These are phyloP conservation scores for Rousettus madagascariensis DNA, from an alignment of 2,797 vertebrate genomes.

Conservation along the genomic window DNA sequence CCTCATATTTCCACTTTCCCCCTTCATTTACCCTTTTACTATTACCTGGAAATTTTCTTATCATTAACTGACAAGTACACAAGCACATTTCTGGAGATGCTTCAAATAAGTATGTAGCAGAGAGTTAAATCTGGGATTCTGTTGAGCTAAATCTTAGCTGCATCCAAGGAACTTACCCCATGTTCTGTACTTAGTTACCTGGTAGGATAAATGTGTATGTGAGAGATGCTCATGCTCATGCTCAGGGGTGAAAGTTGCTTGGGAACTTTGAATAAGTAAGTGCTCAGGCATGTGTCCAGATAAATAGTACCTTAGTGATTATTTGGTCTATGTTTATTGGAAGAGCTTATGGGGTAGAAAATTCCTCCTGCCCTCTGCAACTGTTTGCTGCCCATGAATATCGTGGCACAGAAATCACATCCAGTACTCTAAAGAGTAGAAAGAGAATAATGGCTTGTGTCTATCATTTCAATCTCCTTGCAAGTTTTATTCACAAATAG, in stretches of 20 bases:
- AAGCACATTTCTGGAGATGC: background rate
- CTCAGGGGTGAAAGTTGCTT: slow-evolving; percentile 23
- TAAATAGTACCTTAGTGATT: background rate
- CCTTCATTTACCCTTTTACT: background rate
- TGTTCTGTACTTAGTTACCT: background rate
- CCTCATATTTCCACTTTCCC: background rate
- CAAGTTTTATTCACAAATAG: slow-evolving; percentile 44
- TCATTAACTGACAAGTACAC: background rate
- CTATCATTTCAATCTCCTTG: slow-evolving; percentile 52
- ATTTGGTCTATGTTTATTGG: background rate
- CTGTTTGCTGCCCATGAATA: slow-evolving; percentile 2
- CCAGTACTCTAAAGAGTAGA: slow-evolving; percentile 1
- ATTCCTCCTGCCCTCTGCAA: slow-evolving; percentile 52
- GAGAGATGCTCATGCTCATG: background rate
- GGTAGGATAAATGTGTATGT: background rate
- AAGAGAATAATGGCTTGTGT: slow-evolving; percentile 55
- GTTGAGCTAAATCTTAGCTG: background rate
- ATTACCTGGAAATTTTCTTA: background rate
- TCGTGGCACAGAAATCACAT: slow-evolving; percentile 4
- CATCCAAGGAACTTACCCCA: background rate
- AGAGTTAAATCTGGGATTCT: background rate
- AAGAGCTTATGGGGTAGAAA: slow-evolving; percentile 16
- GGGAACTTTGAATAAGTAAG: background rate
- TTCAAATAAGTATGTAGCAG: too few species aligned
- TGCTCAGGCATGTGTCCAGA: background rate